phyloP scores from a whole-genome alignment of 2,113 vertebrate genomes.

The Lagopus muta region DNA sequence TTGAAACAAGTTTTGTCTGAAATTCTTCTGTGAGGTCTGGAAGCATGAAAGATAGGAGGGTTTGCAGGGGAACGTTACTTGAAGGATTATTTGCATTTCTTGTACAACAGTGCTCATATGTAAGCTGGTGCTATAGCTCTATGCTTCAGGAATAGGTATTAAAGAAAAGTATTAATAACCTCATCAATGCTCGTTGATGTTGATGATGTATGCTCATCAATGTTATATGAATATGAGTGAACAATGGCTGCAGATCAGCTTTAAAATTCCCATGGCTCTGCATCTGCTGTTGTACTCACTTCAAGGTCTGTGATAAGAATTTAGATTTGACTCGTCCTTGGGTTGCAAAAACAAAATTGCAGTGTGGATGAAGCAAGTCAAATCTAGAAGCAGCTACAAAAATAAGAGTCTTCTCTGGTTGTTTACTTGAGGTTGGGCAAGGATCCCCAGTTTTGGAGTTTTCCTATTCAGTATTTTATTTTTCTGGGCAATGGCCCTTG shows the following conservation, averaged over 20 bases:
- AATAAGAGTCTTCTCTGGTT: neutral
- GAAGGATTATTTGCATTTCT: neutral
- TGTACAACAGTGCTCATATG: neutral
- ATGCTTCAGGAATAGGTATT: neutral
- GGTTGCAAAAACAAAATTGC: neutral
- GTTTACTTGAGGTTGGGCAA: neutral
- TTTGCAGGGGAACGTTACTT: neutral
- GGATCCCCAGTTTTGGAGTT: neutral
- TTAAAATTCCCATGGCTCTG: neutral
- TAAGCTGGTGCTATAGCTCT: neutral
- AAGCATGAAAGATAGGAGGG: neutral
- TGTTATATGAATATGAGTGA: neutral
- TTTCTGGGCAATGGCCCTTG: neutral
- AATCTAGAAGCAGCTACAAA: neutral
- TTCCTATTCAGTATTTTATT: neutral
- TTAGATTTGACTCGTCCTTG: neutral
- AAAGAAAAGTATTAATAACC: neutral
- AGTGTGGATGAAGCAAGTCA: neutral
- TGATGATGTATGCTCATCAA: neutral
- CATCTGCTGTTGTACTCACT: neutral
- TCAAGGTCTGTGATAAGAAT: neutral
- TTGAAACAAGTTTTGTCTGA: neutral
- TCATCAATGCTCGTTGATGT: neutral
- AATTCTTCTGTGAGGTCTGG: neutral
- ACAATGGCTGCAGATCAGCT: neutral